Evolutionary conservation across 2,113 vertebrate genomes (phyloP).

Genomic region (Mustelus asterias): DNA sequence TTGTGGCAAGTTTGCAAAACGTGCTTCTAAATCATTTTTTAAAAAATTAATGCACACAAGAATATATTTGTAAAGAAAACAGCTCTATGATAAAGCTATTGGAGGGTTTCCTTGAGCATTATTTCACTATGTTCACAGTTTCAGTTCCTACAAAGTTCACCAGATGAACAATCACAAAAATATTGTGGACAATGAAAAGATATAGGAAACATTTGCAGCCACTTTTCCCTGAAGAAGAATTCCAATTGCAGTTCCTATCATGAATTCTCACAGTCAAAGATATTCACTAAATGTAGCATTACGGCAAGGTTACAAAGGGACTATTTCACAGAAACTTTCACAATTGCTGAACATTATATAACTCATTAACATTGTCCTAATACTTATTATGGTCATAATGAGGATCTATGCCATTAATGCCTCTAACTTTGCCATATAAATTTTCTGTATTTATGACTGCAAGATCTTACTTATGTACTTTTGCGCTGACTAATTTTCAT

Average conservation of each 20-base stretch:
- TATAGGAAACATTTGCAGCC: background rate
- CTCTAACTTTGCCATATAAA: background rate
- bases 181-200: background rate
- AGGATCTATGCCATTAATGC: background rate
- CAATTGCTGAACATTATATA: background rate
- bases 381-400: background rate
- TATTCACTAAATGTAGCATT: background rate
- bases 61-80: background rate
- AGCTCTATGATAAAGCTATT: background rate
- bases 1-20: background rate
- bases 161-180: background rate
- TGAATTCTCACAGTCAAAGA: background rate
- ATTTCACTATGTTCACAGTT: background rate
- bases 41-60: background rate
- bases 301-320: background rate
- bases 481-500: background rate
- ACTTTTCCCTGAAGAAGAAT: background rate
- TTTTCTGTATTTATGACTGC: background rate
- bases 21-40: background rate
- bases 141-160: conserved; percentile 11
- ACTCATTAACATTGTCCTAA: background rate
- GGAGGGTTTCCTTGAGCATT: background rate
- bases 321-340: background rate
- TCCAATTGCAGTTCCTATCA: background rate
- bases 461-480: background rate